These are phyloP conservation scores for Eudyptes chrysolophus DNA, from an alignment of 2,113 vertebrate species.

Conservation along the genomic window DNA sequence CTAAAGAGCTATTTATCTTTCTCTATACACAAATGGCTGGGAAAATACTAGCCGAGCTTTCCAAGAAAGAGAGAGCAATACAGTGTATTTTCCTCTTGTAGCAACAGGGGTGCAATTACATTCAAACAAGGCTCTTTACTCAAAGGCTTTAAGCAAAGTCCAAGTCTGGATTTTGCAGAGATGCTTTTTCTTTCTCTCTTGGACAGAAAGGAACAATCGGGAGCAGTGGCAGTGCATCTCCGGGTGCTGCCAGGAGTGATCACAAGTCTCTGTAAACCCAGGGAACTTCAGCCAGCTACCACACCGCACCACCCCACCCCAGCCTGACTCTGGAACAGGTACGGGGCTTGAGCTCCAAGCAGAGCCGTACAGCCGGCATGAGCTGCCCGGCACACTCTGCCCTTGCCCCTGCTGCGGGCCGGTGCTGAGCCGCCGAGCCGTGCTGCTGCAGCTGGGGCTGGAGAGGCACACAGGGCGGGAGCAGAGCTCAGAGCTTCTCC, in stretches of 20 bases:
- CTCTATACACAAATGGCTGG: conserved; percentile 59
- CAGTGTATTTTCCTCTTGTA: conserved; percentile 62
- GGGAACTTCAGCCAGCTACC: not conserved
- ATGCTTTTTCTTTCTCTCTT: conserved; percentile 31
- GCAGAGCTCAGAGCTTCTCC: not conserved
- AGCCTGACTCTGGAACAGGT: not conserved
- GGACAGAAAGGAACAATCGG: conserved; percentile 8
- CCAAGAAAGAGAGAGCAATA: conserved; percentile 48
- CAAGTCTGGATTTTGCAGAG: conserved; percentile 57
- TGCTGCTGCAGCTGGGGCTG: not conserved
- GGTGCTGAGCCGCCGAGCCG: rapidly evolving
- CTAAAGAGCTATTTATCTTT: conserved; percentile 65
- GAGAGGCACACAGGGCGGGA: not conserved
- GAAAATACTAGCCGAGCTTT: conserved; percentile 61
- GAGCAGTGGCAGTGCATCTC: not conserved
- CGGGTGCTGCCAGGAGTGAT: not conserved
- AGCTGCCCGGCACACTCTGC: not conserved
- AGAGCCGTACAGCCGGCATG: not conserved
- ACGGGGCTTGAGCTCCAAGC: not conserved
- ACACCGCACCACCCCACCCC: not conserved
- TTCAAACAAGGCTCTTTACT: conserved; percentile 58
- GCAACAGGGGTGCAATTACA: conserved; percentile 64
- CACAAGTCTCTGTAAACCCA: not conserved
- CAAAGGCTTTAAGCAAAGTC: conserved; percentile 57
- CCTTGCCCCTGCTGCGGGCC: not conserved